These are phyloP conservation scores for Holothuria glaberrima DNA, from an alignment of 35 echinoderm and acorn worm species.

Conservation along the genomic window DNA sequence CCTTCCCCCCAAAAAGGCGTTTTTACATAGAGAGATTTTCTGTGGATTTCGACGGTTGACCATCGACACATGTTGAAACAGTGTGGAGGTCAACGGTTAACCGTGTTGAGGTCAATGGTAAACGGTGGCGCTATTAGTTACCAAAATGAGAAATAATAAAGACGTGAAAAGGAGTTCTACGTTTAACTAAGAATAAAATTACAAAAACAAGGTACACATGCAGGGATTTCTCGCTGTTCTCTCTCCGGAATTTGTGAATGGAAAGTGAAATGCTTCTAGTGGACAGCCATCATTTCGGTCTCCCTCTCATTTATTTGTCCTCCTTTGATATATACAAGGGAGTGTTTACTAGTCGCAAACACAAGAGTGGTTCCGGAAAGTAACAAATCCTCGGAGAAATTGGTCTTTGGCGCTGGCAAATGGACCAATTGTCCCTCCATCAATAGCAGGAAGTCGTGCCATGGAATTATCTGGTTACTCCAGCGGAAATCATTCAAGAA, in stretches of 20 bases:
- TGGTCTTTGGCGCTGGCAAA: background rate
- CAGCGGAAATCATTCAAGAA: slow-evolving; percentile 13
- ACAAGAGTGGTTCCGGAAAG: background rate
- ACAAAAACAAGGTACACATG: background rate
- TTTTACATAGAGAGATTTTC: background rate
- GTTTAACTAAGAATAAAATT: slow-evolving; percentile 8
- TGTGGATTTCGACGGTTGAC: background rate
- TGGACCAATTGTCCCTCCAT: background rate
- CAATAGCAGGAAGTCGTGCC: background rate
- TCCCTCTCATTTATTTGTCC: slow-evolving; percentile 25
- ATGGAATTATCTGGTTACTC: background rate
- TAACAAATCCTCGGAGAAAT: background rate
- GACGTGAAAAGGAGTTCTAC: too few species aligned
- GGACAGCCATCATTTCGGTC: slow-evolving; percentile 63
- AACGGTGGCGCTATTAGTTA: background rate
- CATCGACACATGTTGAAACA: background rate
- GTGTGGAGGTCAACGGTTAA: slow-evolving; percentile 3
- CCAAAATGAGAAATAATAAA: too few species aligned
- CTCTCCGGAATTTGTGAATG: background rate
- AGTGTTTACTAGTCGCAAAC: background rate
- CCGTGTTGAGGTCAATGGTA: background rate
- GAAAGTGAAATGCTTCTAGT: slow-evolving; percentile 14
- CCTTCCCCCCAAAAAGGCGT: background rate
- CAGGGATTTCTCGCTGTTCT: background rate
- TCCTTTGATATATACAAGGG: background rate